These are phyloP conservation scores for Holacanthus passer DNA, from an alignment of 2,113 vertebrate genomes.

Conservation along the genomic window DNA sequence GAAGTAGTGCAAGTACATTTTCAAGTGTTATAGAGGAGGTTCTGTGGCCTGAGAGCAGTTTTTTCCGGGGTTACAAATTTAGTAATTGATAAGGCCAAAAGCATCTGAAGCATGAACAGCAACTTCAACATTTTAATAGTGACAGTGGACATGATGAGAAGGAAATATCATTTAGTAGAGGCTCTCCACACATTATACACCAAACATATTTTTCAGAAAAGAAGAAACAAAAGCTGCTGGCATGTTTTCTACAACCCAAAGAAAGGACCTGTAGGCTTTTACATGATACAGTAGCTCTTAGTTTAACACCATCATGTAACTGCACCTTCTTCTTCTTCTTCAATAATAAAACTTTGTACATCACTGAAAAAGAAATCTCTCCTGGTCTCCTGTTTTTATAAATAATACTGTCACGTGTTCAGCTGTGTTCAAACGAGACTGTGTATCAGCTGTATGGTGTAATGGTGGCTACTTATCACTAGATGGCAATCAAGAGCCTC, in stretches of 20 bases:
- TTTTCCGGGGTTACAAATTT: constrained; percentile 11
- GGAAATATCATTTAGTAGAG: constrained; percentile 13
- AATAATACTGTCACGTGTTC: background rate
- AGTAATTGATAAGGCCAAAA: constrained; percentile 15
- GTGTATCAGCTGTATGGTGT: constrained; percentile 16
- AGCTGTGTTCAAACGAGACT: background rate
- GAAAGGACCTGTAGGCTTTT: constrained; percentile 51
- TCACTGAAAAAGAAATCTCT: constrained; percentile 39
- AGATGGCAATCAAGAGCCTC: constrained; percentile 66
- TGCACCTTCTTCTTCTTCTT: constrained; percentile 66
- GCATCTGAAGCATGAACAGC: constrained; percentile 48
- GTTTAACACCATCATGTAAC: constrained; percentile 65
- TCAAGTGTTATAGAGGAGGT: constrained; percentile 9
- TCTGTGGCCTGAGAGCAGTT: constrained; percentile 13
- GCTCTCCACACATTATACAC: constrained; percentile 32
- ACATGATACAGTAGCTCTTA: constrained; percentile 43
- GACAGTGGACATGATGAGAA: constrained; percentile 2
- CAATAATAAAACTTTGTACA: constrained; percentile 82
- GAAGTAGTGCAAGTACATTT: constrained; percentile 33
- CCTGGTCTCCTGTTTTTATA: constrained; percentile 5
- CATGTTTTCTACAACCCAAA: constrained; percentile 70
- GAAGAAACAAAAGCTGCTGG: constrained; percentile 45
- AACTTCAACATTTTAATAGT: constrained; percentile 22
- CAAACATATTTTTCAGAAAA: constrained; percentile 44
- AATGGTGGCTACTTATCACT: constrained; percentile 54